These are phyloP conservation scores for Hypanus sabinus DNA, from an alignment of 2,113 vertebrate genomes.

Conservation along the genomic window DNA sequence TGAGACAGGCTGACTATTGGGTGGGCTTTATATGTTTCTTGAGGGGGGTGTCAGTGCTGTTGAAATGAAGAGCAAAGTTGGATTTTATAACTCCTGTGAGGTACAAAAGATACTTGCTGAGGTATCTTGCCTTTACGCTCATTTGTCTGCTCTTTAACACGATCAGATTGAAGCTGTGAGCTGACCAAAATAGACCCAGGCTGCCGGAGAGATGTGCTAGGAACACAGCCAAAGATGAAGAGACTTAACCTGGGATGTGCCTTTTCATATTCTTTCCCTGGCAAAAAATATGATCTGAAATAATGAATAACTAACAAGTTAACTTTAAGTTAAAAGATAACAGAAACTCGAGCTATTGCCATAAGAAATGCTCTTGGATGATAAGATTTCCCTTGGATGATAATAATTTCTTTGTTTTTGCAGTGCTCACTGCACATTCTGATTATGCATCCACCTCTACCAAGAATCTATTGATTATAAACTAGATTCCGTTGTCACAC, in stretches of 20 bases:
- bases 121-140: neutral
- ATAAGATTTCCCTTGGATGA: neutral
- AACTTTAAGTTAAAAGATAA: neutral
- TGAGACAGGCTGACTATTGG: neutral
- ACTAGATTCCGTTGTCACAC: neutral
- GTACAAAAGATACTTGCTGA: neutral
- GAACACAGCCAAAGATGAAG: neutral
- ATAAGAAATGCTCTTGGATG: neutral
- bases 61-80: neutral
- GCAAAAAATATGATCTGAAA: neutral
- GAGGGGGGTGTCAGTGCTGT: neutral
- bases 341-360: neutral
- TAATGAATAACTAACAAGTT: neutral
- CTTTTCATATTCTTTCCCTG: neutral
- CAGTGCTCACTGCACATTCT: too few relatives aligned
- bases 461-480: neutral
- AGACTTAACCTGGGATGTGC: neutral
- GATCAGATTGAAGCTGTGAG: neutral
- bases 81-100: neutral
- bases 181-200: neutral
- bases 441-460: neutral
- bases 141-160: neutral
- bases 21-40: neutral
- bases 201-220: neutral
- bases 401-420: neutral